Percentiles rank a stretch among this genome's conserved stretches.
phyloP scores from a whole-genome alignment of 2,113 vertebrate genomes.

The Onychostoma macrolepis region DNA sequence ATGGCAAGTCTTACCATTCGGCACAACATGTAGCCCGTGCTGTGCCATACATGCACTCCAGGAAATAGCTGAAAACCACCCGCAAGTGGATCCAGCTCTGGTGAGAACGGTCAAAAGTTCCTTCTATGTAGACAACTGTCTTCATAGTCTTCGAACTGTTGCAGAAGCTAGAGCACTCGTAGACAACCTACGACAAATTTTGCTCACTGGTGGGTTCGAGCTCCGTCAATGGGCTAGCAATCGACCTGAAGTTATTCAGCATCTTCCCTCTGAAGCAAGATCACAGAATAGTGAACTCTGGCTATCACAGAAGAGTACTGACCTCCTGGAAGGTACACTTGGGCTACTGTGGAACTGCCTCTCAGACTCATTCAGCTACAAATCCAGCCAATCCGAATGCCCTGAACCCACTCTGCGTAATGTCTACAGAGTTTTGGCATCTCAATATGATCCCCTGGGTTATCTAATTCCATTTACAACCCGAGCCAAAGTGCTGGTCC shows the following conservation, averaged over 20 bases:
- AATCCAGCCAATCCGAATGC: not conserved
- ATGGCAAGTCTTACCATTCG: slow-evolving; percentile 7
- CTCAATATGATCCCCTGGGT: not conserved
- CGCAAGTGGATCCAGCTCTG: not conserved
- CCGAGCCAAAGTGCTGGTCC: not conserved
- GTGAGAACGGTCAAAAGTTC: not conserved
- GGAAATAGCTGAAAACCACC: not conserved
- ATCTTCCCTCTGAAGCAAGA: not conserved
- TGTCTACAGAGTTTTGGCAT: not conserved
- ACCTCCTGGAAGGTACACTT: not conserved
- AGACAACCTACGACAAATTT: not conserved
- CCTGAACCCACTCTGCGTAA: not conserved
- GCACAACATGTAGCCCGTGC: slow-evolving; percentile 15
- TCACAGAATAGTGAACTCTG: not conserved
- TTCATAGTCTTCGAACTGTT: not conserved
- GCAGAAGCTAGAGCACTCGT: not conserved
- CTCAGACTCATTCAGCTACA: not conserved
- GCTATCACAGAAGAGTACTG: not conserved
- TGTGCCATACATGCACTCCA: slow-evolving; percentile 11
- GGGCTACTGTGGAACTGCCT: not conserved
- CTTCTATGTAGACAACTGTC: slow-evolving; percentile 15
- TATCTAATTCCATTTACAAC: not conserved
- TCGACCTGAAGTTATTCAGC: not conserved
- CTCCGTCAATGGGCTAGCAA: not conserved
- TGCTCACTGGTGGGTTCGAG: not conserved